Base-by-base conservation (phyloP, 2,888 invertebrate species). In the Trissolcus brochymenae region DNA sequence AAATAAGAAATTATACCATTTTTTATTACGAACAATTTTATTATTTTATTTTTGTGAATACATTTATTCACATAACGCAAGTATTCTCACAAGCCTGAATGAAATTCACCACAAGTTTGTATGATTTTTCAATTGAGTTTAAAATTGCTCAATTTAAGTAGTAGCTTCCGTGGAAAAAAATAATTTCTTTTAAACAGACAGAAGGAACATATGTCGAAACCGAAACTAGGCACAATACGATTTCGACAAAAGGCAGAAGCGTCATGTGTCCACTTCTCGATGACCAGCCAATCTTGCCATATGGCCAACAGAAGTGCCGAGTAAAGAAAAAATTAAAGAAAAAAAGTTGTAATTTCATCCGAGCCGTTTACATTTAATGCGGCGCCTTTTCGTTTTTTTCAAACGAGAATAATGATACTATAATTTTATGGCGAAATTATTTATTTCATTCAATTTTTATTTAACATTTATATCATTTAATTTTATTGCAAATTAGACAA, bases 201-300 rank as follows among this genome's bases (percentile, higher is more conserved):
- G 60, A 59, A 56, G 67, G 68, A 75, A 68, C 78, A 75, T 56
- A 68, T 75, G 78, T 68, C 72, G 72, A 7, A 40, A 54, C 40
- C 13, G 21, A 53, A 43, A 54, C 46, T 35, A 60, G 60, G 59
- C 67, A 72, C 78, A 80, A 76, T 78, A 67, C 66, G 61, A 75
- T 80, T 79, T 80, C 71, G 81, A 82, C 81, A 82, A 82, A 82
- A 81, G 82, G 79, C 81, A 81, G 82, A 82, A 81, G 81, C 81
- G 61, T 81, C 82, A 82, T 80, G 80, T 80, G 79, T 76, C 74
- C 76, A 60, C 65, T 77, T 61, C 66, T 73, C 74, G 78, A 76
- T 77, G 82, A 79, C 79, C 80, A 51, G 66, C 57, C 76, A 64
- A 79, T 80, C 80, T 66, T 76, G 80, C 81, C 84, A 84, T 83